Evolutionary conservation across 2,113 vertebrate genomes (phyloP).

Genomic region (Rhipidura dahli): DNA sequence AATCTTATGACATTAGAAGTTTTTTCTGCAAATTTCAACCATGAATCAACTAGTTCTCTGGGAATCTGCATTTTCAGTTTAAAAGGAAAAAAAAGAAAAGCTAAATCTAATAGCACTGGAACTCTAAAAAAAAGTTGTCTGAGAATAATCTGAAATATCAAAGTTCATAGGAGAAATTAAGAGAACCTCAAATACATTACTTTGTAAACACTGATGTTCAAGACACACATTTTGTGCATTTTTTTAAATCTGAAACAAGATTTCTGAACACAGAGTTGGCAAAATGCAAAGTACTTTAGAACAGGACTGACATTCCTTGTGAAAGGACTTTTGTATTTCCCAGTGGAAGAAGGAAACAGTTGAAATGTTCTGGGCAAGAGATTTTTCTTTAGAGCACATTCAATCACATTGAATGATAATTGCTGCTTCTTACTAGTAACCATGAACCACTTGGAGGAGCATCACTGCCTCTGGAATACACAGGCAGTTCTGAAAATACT

Average conservation of each 20-base stretch:
- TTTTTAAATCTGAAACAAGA: neutral
- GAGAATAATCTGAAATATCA: neutral
- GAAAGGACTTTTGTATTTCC: neutral
- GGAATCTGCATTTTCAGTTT: neutral
- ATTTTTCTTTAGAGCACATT: neutral
- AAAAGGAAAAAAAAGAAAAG: neutral
- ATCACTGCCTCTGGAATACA: neutral
- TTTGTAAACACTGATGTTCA: neutral
- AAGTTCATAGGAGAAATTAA: neutral
- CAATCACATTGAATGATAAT: neutral
- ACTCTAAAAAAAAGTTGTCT: neutral
- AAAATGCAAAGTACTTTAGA: neutral
- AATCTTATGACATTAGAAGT: neutral
- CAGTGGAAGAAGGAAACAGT: neutral
- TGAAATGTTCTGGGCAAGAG: neutral
- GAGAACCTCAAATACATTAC: neutral
- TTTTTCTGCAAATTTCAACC: neutral
- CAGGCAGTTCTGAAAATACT: neutral
- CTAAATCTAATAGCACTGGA: neutral
- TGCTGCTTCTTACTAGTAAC: neutral
- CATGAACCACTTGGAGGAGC: neutral
- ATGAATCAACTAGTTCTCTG: neutral
- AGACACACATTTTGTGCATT: accelerated
- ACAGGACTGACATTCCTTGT: neutral
- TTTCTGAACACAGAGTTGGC: neutral